Base-by-base conservation (phyloP, 2,888 invertebrate species). In the Nycteola revayana region DNA sequence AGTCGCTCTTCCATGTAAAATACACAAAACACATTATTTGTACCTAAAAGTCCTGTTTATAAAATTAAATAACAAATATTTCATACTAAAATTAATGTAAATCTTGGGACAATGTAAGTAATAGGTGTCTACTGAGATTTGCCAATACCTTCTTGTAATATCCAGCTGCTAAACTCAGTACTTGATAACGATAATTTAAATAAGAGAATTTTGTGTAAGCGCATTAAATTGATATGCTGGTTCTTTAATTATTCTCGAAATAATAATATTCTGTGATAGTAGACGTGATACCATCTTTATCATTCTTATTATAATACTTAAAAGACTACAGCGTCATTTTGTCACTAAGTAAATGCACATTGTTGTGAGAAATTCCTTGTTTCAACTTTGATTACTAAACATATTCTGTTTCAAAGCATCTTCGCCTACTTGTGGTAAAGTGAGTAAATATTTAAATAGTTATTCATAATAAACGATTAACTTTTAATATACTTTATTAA, bases 211-310 rank as follows among this genome's bases (percentile, higher is more conserved):
- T 53, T 61, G 55, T 68, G 56, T 73, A 70, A 71, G 68, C 59
- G 60, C 61, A 66, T 69, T 67, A 58, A 63, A 62, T 65, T 65
- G 61, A 68, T 71, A 72, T 51, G 64, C 65, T 65, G 65, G 56
- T 60, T 69, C 65, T 70, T 66, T 69, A 56, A 66, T 66, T 61
- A 66, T 70, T 76, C 74, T 81, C 60, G 75, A 83, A 79, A 80
- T 83, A 77, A 77, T 76, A 81, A 83, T 78, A 85, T 81, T 86
- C 87, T 88, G 87, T 88, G 87, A 88, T 88, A 88, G 83, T 87
- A 87, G 87, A 81, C 76, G 82, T 85, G 82, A 82, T 84, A 83
- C 81, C 85, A 86, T 77, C 83, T 77, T 74, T 70, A 75, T 55
- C 52, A 58, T 55, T 58, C 55, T 49, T 43, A 59, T 53, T 60